Conservation (phyloP, 2,888 invertebrate genomes). For the Belgica antarctica region DNA sequence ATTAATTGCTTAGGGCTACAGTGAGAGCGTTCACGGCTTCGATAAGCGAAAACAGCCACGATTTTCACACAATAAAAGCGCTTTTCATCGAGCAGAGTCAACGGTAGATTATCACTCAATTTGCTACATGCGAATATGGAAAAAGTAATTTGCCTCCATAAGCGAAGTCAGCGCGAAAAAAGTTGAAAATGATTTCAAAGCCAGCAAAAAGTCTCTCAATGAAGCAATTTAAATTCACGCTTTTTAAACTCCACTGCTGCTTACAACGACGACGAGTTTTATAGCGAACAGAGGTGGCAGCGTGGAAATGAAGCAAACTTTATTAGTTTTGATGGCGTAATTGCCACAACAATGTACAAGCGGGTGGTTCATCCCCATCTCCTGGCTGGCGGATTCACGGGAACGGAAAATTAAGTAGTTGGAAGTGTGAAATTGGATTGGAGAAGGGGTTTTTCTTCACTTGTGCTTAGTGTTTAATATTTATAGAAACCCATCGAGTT, state of each 20-base stretch:
- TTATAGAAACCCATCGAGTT: constrained; percentile 27
- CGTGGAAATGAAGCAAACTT: constrained; percentile 28
- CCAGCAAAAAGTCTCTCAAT: constrained; percentile 32
- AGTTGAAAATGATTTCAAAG: neutral
- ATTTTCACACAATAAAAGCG: neutral
- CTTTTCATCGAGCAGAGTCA: neutral
- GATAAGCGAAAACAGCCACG: neutral
- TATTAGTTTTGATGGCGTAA: constrained; percentile 37
- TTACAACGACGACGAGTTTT: neutral
- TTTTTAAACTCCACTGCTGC: constrained; percentile 25
- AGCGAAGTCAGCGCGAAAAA: too few relatives aligned
- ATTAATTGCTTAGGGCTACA: constrained; percentile 34
- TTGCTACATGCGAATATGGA: constrained; percentile 34
- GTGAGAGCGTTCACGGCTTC: neutral
- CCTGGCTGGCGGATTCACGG: constrained; percentile 12
- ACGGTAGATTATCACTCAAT: constrained; percentile 37
- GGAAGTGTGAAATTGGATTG: constrained; percentile 33
- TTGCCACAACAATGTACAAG: constrained; percentile 14
- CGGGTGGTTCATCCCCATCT: neutral
- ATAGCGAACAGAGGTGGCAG: neutral
- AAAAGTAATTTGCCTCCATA: constrained; percentile 34
- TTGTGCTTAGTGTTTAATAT: constrained; percentile 12
- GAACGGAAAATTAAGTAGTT: constrained; percentile 29
- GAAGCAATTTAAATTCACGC: constrained; percentile 39
- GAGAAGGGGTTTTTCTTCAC: constrained; percentile 19